Conservation (phyloP, 2,797 vertebrate species). For the Tauraco hartlaubi region DNA sequence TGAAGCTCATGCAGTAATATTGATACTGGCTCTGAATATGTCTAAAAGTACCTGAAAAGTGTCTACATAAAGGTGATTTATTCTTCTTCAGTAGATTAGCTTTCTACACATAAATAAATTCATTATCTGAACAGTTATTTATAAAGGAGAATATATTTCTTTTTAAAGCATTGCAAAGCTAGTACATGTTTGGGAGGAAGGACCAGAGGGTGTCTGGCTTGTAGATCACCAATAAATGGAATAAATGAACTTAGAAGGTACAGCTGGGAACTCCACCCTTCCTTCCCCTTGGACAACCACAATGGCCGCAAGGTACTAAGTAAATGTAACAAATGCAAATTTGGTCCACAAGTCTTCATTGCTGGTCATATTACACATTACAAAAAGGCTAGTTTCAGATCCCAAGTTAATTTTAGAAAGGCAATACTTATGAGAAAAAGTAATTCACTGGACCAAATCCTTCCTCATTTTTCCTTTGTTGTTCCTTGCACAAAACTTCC, state of each 20-base stretch:
- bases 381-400: slow-evolving; percentile 10
- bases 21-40: neutral
- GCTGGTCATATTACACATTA: neutral
- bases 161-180: neutral
- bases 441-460: neutral
- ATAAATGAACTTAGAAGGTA: neutral
- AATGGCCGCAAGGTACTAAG: neutral
- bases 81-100: neutral
- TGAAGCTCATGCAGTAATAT: neutral
- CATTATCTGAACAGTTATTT: neutral
- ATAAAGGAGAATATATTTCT: neutral
- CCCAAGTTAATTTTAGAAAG: neutral
- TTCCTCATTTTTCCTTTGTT: neutral
- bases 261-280: slow-evolving; percentile 7
- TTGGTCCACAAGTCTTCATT: slow-evolving; percentile 23
- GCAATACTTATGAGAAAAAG: neutral
- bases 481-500: neutral
- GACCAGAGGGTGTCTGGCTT: neutral
- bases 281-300: neutral
- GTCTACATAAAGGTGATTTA: neutral
- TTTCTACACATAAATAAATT: neutral
- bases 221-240: neutral
- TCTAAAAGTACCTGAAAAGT: neutral
- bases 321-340: slow-evolving; percentile 23
- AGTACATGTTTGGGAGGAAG: neutral